These are phyloP conservation scores for Todiramphus chloris DNA, from an alignment of 2,113 vertebrate species.

Conservation along the genomic window DNA sequence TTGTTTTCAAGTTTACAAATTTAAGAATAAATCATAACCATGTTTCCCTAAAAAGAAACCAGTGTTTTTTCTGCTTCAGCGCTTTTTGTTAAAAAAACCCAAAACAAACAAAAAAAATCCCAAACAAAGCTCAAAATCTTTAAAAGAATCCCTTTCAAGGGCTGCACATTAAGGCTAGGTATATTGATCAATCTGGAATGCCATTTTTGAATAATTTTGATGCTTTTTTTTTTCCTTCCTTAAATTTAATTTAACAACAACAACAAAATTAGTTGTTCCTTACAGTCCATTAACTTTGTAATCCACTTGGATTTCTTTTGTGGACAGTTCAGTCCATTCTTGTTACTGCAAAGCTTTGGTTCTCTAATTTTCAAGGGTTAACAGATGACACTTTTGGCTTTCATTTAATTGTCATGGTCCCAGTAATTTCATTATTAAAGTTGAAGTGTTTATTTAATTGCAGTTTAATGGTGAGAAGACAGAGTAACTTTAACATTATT, in stretches of 20 bases:
- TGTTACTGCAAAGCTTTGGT: neutral
- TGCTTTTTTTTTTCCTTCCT: neutral
- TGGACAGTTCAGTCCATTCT: neutral
- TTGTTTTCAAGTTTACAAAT: neutral
- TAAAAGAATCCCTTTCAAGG: neutral
- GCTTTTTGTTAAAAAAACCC: neutral
- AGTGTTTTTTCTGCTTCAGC: neutral
- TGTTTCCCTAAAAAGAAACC: neutral
- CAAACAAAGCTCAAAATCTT: neutral
- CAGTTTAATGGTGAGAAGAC: neutral
- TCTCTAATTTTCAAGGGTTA: neutral
- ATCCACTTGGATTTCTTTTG: neutral
- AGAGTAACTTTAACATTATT: neutral
- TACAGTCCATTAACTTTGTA: neutral
- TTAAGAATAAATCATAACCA: neutral
- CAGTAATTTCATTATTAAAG: neutral
- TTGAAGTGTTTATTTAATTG: constrained; percentile 1
- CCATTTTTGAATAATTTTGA: neutral
- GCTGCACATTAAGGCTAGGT: neutral
- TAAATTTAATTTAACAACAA: neutral
- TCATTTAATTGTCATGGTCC: neutral
- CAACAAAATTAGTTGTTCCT: neutral
- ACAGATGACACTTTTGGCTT: neutral
- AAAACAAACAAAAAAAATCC: accelerated
- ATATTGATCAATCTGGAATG: neutral